Conservation (phyloP, 1,140 invertebrate genomes). For the Melitaea cinxia region DNA sequence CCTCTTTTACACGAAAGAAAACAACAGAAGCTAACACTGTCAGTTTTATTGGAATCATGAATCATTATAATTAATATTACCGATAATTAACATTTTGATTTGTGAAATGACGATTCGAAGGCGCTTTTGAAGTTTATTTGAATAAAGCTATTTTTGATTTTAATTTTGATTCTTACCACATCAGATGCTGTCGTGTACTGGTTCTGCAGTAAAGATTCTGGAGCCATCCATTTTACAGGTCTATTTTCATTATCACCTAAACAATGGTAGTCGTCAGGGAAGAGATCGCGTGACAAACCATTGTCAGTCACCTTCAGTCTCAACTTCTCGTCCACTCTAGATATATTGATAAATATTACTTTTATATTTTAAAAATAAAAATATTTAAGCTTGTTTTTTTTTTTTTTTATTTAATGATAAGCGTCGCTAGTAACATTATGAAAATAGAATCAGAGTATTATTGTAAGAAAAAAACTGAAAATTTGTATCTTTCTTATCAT, state of each 20-base stretch:
- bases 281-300: slow-evolving; percentile 94
- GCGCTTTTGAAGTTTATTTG: no score
- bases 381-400: neutral
- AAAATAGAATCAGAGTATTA: no score
- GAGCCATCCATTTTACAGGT: slow-evolving; percentile 97
- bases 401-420: neutral
- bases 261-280: slow-evolving; percentile 97
- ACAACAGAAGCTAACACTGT: no score
- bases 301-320: slow-evolving; percentile 94
- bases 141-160: neutral
- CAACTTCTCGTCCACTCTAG: slow-evolving; percentile 90
- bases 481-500: no score
- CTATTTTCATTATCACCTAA: slow-evolving; percentile 96
- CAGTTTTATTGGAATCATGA: no score
- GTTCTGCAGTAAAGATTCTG: slow-evolving; percentile 92
- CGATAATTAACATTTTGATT: no score
- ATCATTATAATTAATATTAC: no score
- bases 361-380: neutral
- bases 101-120: no score
- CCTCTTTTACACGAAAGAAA: no score
- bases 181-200: slow-evolving; percentile 91
- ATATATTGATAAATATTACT: slow-evolving; percentile 6
- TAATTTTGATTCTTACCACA: slow-evolving; percentile 85
- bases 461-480: no score
- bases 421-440: no score